Percentiles rank a stretch among this genome's conserved stretches.
phyloP scores from a whole-genome alignment of 2,113 vertebrate species.

The Piprites chloris region DNA sequence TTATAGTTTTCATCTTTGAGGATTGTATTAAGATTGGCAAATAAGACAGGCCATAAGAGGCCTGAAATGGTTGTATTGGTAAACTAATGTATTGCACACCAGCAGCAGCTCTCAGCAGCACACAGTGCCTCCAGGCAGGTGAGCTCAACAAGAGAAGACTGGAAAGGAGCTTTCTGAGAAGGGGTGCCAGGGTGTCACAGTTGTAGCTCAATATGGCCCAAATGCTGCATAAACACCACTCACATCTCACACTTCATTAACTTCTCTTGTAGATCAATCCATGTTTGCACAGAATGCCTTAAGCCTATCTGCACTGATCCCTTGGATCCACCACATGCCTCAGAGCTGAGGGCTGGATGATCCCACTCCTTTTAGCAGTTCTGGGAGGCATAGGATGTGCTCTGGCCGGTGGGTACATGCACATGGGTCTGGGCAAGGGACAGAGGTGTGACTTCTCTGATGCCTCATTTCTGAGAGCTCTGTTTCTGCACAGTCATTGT shows the following conservation, averaged over 20 bases:
- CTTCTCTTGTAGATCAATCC: not conserved
- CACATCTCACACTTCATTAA: not conserved
- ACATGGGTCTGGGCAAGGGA: not conserved
- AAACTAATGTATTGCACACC: not conserved
- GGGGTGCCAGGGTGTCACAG: not conserved
- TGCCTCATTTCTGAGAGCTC: not conserved
- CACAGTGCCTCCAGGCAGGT: not conserved
- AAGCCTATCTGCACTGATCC: not conserved
- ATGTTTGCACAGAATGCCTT: not conserved
- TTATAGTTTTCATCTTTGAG: not conserved
- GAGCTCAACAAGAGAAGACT: not conserved
- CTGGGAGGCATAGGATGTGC: not conserved
- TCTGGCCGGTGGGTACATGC: not conserved
- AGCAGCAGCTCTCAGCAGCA: not conserved
- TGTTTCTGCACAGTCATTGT: not conserved
- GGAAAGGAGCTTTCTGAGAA: not conserved
- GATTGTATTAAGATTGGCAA: not conserved
- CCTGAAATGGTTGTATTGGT: not conserved
- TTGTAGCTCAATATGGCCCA: not conserved
- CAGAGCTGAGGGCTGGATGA: not conserved
- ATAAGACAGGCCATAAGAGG: not conserved
- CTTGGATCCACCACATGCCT: accelerated
- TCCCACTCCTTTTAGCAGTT: not conserved
- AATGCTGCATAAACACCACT: not conserved
- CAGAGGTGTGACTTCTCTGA: not conserved